Conservation (phyloP, 2,797 vertebrate species). For the Argya squamiceps region DNA sequence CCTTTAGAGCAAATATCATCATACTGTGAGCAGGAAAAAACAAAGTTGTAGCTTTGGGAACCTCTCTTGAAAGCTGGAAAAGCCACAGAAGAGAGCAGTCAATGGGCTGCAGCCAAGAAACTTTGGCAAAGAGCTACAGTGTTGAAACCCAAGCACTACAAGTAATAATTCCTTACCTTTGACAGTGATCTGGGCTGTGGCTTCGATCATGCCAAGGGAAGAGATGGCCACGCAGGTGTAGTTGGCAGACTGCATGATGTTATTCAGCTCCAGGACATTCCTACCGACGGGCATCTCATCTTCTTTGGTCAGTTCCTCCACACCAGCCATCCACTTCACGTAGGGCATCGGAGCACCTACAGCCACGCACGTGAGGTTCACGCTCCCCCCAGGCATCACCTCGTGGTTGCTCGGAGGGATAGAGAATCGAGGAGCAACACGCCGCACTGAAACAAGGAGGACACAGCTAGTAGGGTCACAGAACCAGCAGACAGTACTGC, state of each 20-base stretch:
- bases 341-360: conserved; percentile 97
- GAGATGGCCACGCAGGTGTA: conserved; percentile 98
- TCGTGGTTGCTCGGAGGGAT: conserved; percentile 96
- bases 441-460: conserved; percentile 89
- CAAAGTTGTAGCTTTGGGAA: background rate
- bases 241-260: conserved; percentile 90
- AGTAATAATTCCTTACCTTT: conserved; percentile 80
- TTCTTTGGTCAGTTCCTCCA: conserved; percentile 90
- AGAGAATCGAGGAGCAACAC: conserved; percentile 97
- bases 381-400: conserved; percentile 95
- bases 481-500: background rate
- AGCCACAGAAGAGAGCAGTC: background rate
- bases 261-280: conserved; percentile 91
- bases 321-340: conserved; percentile 92
- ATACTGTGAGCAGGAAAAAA: background rate
- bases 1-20: background rate
- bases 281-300: conserved; percentile 94
- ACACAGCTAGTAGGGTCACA: conserved; percentile 72
- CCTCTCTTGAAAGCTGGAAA: background rate
- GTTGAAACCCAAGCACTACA: background rate
- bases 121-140: background rate
- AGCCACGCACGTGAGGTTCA: conserved; percentile 96
- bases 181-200: conserved; percentile 91
- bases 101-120: background rate
- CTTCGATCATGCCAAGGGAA: conserved; percentile 93